Evolutionary conservation across 2,888 invertebrate genomes (phyloP).

Genomic region (Brachyopa scutellaris): DNA sequence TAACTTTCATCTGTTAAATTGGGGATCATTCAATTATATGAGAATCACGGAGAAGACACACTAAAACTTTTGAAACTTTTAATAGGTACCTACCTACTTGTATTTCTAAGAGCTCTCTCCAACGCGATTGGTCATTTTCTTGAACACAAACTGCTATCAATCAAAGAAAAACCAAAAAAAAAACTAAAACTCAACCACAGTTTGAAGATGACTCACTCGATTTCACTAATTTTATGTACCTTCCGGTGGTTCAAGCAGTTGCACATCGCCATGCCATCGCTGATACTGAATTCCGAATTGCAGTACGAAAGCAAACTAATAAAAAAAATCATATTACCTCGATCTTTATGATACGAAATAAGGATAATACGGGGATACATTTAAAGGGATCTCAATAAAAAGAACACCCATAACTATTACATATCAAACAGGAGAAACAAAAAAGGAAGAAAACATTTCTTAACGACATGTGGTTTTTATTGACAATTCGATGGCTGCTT

Average conservation of each 20-base stretch:
- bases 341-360: not conserved
- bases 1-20: no score
- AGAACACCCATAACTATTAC: constrained; percentile 20
- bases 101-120: no score
- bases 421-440: not conserved
- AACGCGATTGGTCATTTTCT: no score
- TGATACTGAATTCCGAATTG: no score
- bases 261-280: no score
- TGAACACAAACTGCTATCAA: no score
- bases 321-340: constrained; percentile 13
- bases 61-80: no score
- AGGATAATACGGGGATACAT: constrained; percentile 16
- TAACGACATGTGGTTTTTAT: constrained; percentile 65
- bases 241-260: not conserved
- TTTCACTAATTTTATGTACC: not conserved
- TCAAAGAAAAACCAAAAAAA: no score
- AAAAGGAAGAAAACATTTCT: constrained; percentile 9
- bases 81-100: no score
- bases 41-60: no score
- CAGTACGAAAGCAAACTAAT: constrained; percentile 1
- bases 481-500: constrained; percentile 42
- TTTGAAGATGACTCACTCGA: not conserved
- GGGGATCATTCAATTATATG: no score
- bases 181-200: no score
- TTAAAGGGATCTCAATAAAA: constrained; percentile 16